phyloP scores from a whole-genome alignment of 2,888 invertebrate genomes.

The Prenolepis imparis region DNA sequence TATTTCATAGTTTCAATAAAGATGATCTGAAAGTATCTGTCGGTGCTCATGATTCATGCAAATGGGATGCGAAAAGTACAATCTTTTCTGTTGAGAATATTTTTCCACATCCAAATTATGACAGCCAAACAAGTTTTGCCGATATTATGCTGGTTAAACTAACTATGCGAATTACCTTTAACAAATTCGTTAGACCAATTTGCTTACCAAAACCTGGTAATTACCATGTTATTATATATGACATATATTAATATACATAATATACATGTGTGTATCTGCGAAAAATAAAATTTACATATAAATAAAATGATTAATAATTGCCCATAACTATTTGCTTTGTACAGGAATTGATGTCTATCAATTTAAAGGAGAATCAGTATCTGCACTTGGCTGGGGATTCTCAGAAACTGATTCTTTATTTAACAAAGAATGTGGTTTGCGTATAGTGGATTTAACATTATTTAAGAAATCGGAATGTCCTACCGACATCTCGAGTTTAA shows the following conservation, averaged over 20 bases:
- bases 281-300: background rate
- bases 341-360: background rate
- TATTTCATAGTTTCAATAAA: slow-evolving; percentile 74
- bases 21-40: slow-evolving; percentile 72
- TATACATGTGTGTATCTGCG: background rate
- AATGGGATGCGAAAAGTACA: slow-evolving; percentile 57
- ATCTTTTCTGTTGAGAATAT: slow-evolving; percentile 66
- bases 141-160: slow-evolving; percentile 74
- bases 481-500: slow-evolving; percentile 54
- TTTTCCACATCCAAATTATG: slow-evolving; percentile 69
- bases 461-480: slow-evolving; percentile 61
- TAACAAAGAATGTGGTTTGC: slow-evolving; percentile 61
- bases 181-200: slow-evolving; percentile 72
- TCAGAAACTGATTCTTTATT: slow-evolving; percentile 58
- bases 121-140: slow-evolving; percentile 59
- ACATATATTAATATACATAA: background rate
- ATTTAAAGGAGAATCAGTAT: slow-evolving; percentile 62
- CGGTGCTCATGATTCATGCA: slow-evolving; percentile 69
- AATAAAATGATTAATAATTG: background rate
- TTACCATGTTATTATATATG: background rate
- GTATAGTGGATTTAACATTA: slow-evolving; percentile 63
- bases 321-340: background rate
- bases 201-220: slow-evolving; percentile 72
- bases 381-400: slow-evolving; percentile 72
- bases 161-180: slow-evolving; percentile 73